A percentile compares a stretch with the other conserved stretches of the same genome.
Conservation (phyloP, 2,888 invertebrate species). For the Tortrix viridana region DNA sequence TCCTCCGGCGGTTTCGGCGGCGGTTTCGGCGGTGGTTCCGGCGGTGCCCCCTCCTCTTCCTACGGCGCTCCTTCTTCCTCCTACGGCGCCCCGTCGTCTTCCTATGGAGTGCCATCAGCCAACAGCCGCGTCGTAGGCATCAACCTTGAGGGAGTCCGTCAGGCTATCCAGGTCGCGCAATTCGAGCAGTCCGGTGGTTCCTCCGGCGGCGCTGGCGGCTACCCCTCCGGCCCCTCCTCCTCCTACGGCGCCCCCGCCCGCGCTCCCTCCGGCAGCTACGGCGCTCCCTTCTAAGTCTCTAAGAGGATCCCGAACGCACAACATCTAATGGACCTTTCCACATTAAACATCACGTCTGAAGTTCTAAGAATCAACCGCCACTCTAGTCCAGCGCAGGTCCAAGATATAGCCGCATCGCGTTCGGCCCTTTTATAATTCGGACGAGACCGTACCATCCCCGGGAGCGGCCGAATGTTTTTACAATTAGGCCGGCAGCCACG, state of each 20-base stretch:
- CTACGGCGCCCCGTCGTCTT: slow-evolving; percentile 85
- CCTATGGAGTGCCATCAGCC: slow-evolving; percentile 85
- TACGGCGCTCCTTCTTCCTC: slow-evolving; percentile 86
- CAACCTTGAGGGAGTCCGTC: slow-evolving; percentile 93
- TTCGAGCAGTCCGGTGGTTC: slow-evolving; percentile 87
- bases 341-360: slow-evolving; percentile 11
- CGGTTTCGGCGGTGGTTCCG: slow-evolving; percentile 63
- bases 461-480: slow-evolving; percentile 67
- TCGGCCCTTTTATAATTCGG: slow-evolving; percentile 68
- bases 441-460: slow-evolving; percentile 55
- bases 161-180: slow-evolving; percentile 94
- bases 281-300: slow-evolving; percentile 84
- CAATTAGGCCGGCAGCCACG: slow-evolving; percentile 67
- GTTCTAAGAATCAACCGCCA: slow-evolving; percentile 14
- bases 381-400: slow-evolving; percentile 30
- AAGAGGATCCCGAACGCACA: slow-evolving; percentile 49
- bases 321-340: slow-evolving; percentile 28
- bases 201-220: slow-evolving; percentile 66
- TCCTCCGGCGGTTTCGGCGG: slow-evolving; percentile 74
- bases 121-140: slow-evolving; percentile 90
- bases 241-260: slow-evolving; percentile 84
- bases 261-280: slow-evolving; percentile 88
- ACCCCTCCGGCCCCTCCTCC: slow-evolving; percentile 82
- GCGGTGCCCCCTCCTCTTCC: slow-evolving; percentile 85
- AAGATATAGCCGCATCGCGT: slow-evolving; percentile 43